Percentiles rank a stretch among this genome's conserved stretches.
Evolutionary conservation across 2,113 vertebrate genomes (phyloP).

Genomic region (Apeltes quadracus): DNA sequence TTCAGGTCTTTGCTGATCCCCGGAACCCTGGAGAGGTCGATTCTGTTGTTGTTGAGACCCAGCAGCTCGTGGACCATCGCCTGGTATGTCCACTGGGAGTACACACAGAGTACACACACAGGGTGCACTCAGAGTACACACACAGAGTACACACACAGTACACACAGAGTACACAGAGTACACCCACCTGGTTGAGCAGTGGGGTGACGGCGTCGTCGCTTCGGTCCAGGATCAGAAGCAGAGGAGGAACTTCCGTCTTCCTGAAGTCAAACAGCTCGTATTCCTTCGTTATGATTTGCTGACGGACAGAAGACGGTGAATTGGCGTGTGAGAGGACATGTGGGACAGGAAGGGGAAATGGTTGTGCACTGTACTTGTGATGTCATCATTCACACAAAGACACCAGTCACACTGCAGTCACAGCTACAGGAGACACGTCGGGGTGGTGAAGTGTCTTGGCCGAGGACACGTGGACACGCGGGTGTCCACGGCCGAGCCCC

Average conservation of each 20-base stretch:
- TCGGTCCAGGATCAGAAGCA: constrained; percentile 92
- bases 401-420: too few species aligned
- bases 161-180: neutral
- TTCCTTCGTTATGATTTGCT: constrained; percentile 98
- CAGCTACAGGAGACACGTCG: too few species aligned
- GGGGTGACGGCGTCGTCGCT: constrained; percentile 95
- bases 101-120: neutral
- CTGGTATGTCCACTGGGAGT: constrained; percentile 93
- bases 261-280: constrained; percentile 97
- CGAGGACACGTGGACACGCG: too few species aligned
- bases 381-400: too few species aligned
- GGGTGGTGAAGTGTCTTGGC: too few species aligned
- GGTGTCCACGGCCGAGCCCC: too few species aligned
- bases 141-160: neutral
- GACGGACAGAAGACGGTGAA: neutral
- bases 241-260: constrained; percentile 92
- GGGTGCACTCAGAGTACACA: neutral
- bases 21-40: constrained; percentile 92
- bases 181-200: constrained; percentile 80
- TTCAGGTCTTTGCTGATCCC: constrained; percentile 92
- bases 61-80: constrained; percentile 97
- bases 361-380: too few species aligned
- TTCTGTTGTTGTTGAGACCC: constrained; percentile 95
- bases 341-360: too few species aligned
- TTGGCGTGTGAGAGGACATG: too few species aligned